These are phyloP conservation scores for Rattus rattus DNA, from an alignment of 2,113 vertebrate genomes.

Conservation along the genomic window DNA sequence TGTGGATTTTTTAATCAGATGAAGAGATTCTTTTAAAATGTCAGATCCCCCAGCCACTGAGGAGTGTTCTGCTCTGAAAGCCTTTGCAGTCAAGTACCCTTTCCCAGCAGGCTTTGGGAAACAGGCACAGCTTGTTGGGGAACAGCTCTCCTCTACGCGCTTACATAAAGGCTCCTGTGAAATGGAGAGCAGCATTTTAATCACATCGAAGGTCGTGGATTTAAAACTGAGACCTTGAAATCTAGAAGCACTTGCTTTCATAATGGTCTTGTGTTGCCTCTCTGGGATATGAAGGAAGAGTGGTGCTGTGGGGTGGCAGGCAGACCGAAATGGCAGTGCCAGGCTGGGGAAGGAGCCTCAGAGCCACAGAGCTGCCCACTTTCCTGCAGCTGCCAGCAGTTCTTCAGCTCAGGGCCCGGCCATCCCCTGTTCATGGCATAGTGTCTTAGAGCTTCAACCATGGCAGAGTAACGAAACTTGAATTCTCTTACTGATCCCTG, in stretches of 20 bases:
- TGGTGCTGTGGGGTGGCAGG: background rate
- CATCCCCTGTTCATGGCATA: background rate
- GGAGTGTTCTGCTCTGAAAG: background rate
- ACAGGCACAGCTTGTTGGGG: background rate
- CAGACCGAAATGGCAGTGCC: background rate
- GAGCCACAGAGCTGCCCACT: background rate
- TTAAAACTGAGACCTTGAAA: conserved; percentile 63
- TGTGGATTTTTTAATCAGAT: background rate
- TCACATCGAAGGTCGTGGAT: conserved; percentile 13
- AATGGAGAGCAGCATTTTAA: background rate
- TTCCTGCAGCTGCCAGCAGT: background rate
- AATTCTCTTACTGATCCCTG: background rate
- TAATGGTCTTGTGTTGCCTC: background rate
- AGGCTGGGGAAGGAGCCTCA: background rate
- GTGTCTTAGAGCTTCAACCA: background rate
- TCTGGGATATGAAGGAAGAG: background rate
- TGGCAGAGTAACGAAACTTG: background rate
- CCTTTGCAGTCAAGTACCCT: background rate
- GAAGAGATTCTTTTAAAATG: background rate
- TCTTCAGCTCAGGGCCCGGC: background rate
- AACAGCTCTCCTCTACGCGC: background rate
- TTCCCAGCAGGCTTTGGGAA: background rate
- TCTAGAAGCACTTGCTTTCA: conserved; percentile 49
- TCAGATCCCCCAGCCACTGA: background rate
- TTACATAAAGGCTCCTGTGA: conserved; percentile 17